phyloP scores from a whole-genome alignment of 1,140 invertebrate genomes.

The Pseudobourletiella spinata region DNA sequence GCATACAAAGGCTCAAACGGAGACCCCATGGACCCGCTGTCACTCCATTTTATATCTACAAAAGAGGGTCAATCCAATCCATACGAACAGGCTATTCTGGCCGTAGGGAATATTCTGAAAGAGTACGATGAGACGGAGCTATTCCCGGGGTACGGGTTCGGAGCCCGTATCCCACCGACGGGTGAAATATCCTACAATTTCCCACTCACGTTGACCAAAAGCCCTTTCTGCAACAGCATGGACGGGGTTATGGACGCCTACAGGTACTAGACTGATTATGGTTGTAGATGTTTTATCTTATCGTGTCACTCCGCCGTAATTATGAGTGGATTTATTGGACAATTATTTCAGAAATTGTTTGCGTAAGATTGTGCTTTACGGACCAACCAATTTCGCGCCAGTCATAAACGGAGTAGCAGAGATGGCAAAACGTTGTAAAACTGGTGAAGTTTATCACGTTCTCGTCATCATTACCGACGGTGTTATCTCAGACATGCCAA shows the following conservation, averaged over 20 bases:
- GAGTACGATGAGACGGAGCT: slow-evolving; percentile 51
- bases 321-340: background rate
- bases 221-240: slow-evolving; percentile 24
- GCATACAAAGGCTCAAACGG: background rate
- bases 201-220: background rate
- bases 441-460: slow-evolving; percentile 53
- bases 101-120: slow-evolving; percentile 56
- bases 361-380: slow-evolving; percentile 50
- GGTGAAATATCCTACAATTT: background rate
- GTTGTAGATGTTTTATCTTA: background rate
- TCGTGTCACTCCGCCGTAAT: background rate
- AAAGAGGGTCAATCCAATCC: slow-evolving; percentile 43
- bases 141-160: slow-evolving; percentile 52
- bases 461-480: slow-evolving; percentile 60
- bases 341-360: slow-evolving; percentile 40
- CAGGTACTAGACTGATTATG: slow-evolving; percentile 35
- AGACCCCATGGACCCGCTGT: slow-evolving; percentile 17
- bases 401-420: slow-evolving; percentile 50
- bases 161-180: slow-evolving; percentile 44
- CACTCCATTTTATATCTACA: slow-evolving; percentile 31
- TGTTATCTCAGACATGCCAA: slow-evolving; percentile 55
- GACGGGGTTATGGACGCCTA: slow-evolving; percentile 47
- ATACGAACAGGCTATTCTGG: slow-evolving; percentile 50
- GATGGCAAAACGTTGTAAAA: slow-evolving; percentile 41
- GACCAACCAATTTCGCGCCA: slow-evolving; percentile 57